Base-by-base conservation (phyloP, 2,113 vertebrate species). In the Sporophila hypoxantha region DNA sequence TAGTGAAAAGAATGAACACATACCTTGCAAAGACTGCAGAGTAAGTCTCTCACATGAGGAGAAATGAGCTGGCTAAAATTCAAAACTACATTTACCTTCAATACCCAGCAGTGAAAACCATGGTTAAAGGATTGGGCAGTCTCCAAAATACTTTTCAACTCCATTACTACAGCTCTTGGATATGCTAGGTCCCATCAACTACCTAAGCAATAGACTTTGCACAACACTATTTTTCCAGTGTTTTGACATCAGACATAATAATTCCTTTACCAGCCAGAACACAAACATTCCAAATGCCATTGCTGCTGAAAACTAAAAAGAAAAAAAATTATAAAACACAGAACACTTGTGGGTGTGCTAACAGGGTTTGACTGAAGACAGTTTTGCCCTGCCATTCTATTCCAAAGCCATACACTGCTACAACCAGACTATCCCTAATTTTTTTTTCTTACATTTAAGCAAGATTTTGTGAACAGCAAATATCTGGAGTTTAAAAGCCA, bases 11-110 rank as follows among this genome's bases (percentile, higher is more conserved):
- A 95, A 93, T 82, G 90, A 97, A 94, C 89, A 92, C 69, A 82
- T 70, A 96, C 95, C 93, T 97, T 96, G 93, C 92, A 93, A 95
- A 95, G 81, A 93, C 79, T 94, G 94, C 89, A 94, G 67, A 95
- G 65, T 79, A 82, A 87, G 74, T 87, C 46, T 37, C 86, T 95
- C 81, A 69, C 71, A 74, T 52, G 79, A 92, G 66, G 65, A 93
- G 64, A 90, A 89, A 92, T 47, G 57, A 93, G 89, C 55, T 96
- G 94, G 93, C 93, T 81, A 78, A 89, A 82, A 71, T 87, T 78
- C 61, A 89, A 81, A 95, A 84, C 52, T 92, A 91, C 71, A 23
- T 93, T 95, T 94, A 94, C 92, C 68, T 95, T 94, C 36, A 0
- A 75, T 41, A 79, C 7, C 21, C 30, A 78, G 66, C 46, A 84